Base-by-base conservation (phyloP, 2,113 vertebrate genomes). In the Hemicordylus capensis region DNA sequence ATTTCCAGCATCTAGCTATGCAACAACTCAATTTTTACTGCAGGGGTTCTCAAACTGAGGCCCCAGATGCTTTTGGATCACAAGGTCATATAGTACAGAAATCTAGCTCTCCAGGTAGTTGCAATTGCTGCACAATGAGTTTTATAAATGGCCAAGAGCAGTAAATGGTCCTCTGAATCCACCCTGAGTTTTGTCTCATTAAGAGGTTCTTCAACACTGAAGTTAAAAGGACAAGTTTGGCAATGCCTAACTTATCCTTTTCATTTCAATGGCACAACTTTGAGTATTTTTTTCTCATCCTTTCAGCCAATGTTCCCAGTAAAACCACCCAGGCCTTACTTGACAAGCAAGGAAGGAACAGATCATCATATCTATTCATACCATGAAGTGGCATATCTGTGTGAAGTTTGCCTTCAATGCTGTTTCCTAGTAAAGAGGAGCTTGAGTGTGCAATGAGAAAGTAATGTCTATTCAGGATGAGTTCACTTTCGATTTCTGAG, bases 401-500 rank as follows among this genome's bases (percentile, higher is more conserved):
- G 19, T 69, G 74, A 67, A 44, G 39, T 58, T 59, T 24, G 64
- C 76, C 14, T 42, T 79, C 4, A n/a, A 37, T 73, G 17, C 34
- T 61, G 56, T 73, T 85, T 85, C 26, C n/a, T 73, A 44, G 42
- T 78, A 59, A 48, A 72, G 31, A 39, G 26, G 42, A 39, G 31
- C 5, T n/a, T 37, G 6, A 37, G 44, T 48, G 10, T 20, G 24
- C 56, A 34, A 42, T 39, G 31, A 74, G 69, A 74, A 74, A 59
- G 22, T n/a, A 8, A 48, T 51, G 67, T 73, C 56, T 73, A 28
- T 79, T 72, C 66, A 85, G 76, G 39, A 79, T 78, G 56, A 59
- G 66, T 72, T 76, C 76, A 51, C 31, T 73, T 85, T 72, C 69
- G 76, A 85, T 72, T 79, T 85, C 59, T 85, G 76, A 54, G 76